A percentile compares a stretch with the other conserved stretches of the same genome.
Evolutionary conservation across 2,113 vertebrate species (phyloP).

Genomic region (Coreoperca whiteheadi): DNA sequence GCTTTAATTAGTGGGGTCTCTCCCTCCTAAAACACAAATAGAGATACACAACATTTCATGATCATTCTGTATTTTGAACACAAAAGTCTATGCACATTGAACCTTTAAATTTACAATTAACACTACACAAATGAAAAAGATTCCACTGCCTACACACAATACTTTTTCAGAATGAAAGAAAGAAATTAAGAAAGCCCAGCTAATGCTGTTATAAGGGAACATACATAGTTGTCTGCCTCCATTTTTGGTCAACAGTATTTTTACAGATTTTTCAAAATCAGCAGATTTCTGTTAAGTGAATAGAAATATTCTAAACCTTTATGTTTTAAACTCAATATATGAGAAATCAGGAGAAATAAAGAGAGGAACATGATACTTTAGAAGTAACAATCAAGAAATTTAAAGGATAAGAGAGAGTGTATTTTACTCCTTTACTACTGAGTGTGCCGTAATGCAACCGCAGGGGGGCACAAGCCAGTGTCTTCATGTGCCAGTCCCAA

Average conservation of each 20-base stretch:
- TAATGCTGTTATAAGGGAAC: not conserved
- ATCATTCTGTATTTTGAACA: not conserved
- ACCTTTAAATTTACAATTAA: not conserved
- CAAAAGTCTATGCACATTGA: not conserved
- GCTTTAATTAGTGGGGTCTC: constrained; percentile 98
- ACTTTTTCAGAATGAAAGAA: not conserved
- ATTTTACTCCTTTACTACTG: not conserved
- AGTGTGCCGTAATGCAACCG: constrained; percentile 77
- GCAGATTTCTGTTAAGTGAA: not conserved
- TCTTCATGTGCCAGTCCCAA: too few relatives aligned
- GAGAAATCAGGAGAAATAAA: not conserved
- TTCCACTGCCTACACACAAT: not conserved
- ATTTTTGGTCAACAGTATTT: not conserved
- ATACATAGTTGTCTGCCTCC: not conserved
- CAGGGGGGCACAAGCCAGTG: too few relatives aligned
- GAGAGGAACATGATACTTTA: not conserved
- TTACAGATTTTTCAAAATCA: not conserved
- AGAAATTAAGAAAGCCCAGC: not conserved
- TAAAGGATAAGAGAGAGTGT: not conserved
- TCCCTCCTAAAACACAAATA: constrained; percentile 87
- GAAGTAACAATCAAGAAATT: not conserved
- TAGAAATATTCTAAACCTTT: not conserved
- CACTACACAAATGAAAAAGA: not conserved
- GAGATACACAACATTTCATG: not conserved
- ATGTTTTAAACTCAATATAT: not conserved